A percentile compares a stretch with the other conserved stretches of the same genome.
Conservation (phyloP, 2,113 vertebrate species). For the Cebus imitator region DNA sequence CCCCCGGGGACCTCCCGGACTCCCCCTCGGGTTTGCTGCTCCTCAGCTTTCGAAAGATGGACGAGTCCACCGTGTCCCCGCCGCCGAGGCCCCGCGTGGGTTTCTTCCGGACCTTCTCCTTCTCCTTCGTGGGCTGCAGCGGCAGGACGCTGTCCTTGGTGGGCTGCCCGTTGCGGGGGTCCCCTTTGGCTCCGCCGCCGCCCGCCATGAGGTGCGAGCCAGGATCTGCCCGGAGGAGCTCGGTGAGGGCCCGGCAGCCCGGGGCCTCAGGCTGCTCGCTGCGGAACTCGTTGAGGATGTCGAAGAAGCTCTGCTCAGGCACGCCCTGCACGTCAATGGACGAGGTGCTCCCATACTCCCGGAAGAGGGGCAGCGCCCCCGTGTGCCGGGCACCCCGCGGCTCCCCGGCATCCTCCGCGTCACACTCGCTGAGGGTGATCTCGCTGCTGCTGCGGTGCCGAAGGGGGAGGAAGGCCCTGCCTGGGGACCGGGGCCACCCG, state of each 20-base stretch:
- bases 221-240: conserved; percentile 78
- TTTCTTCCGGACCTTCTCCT: conserved; percentile 89
- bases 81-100: conserved; percentile 82
- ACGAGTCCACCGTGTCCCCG: conserved; percentile 81
- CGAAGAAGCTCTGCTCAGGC: conserved; percentile 92
- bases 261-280: conserved; percentile 85
- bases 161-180: conserved; percentile 72
- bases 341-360: conserved; percentile 96
- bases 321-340: conserved; percentile 94
- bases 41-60: conserved; percentile 92
- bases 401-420: conserved; percentile 80
- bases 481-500: conserved; percentile 78
- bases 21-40: conserved; percentile 84
- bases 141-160: conserved; percentile 46
- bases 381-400: conserved; percentile 26
- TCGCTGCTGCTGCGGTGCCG: conserved; percentile 94
- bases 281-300: conserved; percentile 92
- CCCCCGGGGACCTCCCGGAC: conserved; percentile 67
- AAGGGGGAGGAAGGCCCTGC: conserved; percentile 82
- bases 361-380: conserved; percentile 83
- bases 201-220: neutral
- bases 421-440: conserved; percentile 94
- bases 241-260: conserved; percentile 74
- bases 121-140: conserved; percentile 44
- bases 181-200: neutral